These are phyloP conservation scores for Scaptodrosophila lebanonensis DNA, from an alignment of 1,140 invertebrate species.

Conservation along the genomic window DNA sequence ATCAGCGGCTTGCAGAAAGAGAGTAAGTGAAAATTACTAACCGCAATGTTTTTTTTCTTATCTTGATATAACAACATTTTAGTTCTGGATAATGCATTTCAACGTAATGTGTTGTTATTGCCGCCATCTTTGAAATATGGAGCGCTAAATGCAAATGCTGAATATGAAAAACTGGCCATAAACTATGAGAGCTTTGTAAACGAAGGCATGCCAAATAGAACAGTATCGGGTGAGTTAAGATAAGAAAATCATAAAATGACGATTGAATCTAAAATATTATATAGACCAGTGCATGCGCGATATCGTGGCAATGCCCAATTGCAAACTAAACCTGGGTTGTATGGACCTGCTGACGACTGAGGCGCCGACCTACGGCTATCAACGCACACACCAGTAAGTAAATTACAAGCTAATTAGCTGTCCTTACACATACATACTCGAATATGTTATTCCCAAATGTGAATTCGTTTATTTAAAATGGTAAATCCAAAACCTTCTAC, in stretches of 20 bases:
- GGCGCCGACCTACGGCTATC: slow-evolving; percentile 54
- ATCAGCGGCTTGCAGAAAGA: slow-evolving; percentile 13
- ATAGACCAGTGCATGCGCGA: slow-evolving; percentile 46
- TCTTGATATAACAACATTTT: no score
- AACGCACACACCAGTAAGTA: slow-evolving; percentile 66
- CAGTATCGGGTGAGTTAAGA: slow-evolving; percentile 38
- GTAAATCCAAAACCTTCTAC: no score
- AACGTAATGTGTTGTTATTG: slow-evolving; percentile 46
- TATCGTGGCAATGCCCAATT: slow-evolving; percentile 29
- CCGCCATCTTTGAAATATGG: slow-evolving; percentile 36
- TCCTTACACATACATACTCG: no score
- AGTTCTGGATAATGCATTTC: slow-evolving; percentile 53
- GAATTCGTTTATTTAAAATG: no score
- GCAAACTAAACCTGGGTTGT: slow-evolving; percentile 34
- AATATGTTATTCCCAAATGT: no score
- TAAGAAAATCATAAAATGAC: no score
- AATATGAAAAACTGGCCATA: slow-evolving; percentile 49
- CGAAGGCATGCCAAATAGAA: slow-evolving; percentile 45
- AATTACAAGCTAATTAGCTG: no score
- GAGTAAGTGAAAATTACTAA: slow-evolving; percentile 23
- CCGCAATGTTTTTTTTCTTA: no score
- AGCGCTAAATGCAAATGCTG: slow-evolving; percentile 51
- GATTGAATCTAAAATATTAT: no score
- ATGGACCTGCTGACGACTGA: slow-evolving; percentile 46
- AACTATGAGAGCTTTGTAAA: slow-evolving; percentile 42